These are phyloP conservation scores for Cataglyphis hispanica DNA, from an alignment of 1,140 invertebrate genomes.

Conservation along the genomic window DNA sequence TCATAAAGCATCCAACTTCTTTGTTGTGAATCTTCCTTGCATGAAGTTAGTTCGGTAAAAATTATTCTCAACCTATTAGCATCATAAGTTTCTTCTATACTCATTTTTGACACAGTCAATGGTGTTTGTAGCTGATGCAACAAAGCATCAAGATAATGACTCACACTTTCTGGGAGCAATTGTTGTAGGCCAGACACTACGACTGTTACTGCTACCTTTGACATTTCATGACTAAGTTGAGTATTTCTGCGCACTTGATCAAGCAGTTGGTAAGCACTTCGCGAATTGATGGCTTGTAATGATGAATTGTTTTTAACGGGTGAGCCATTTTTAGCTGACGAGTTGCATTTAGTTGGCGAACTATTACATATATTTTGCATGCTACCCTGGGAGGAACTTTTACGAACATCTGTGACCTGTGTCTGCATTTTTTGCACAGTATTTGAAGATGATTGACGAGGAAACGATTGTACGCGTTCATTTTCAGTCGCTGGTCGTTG, in stretches of 20 bases:
- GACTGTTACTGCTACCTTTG: conserved; percentile 93
- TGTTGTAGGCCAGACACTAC: conserved; percentile 90
- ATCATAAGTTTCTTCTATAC: conserved; percentile 91
- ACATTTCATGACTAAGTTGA: conserved; percentile 94
- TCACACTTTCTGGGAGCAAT: conserved; percentile 87
- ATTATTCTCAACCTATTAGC: conserved; percentile 92
- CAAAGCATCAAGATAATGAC: conserved; percentile 88
- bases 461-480: conserved; percentile 73
- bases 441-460: conserved; percentile 76
- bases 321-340: conserved; percentile 72
- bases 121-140: conserved; percentile 87
- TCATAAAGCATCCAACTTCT: conserved; percentile 97
- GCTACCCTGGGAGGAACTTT: conserved; percentile 73
- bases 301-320: conserved; percentile 81
- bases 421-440: conserved; percentile 67
- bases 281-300: conserved; percentile 85
- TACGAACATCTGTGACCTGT: conserved; percentile 71
- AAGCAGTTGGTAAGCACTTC: conserved; percentile 91
- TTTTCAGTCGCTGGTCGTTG: conserved; percentile 32
- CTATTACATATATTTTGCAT: conserved; percentile 64
- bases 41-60: conserved; percentile 93
- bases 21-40: conserved; percentile 97
- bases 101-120: conserved; percentile 88
- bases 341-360: conserved; percentile 80
- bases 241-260: conserved; percentile 93